Conservation (phyloP, 35 echinoderm and acorn worm genomes). For the Ophiothrix spiculata region DNA sequence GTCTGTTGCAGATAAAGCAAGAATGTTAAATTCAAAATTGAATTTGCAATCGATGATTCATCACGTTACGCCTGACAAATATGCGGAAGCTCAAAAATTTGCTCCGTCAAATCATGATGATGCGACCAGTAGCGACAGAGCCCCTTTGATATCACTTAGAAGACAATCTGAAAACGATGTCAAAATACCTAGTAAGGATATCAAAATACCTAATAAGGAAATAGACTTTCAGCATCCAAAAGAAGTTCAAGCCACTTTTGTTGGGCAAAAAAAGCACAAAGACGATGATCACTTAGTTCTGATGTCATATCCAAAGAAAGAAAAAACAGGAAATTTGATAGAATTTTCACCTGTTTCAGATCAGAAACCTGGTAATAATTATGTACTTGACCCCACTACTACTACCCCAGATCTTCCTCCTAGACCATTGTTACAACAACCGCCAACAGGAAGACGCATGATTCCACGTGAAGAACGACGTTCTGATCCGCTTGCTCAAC, state of each 20-base stretch:
- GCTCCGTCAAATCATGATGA: slow-evolving; percentile 34
- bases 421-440: slow-evolving; percentile 40
- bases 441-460: slow-evolving; percentile 4
- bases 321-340: neutral
- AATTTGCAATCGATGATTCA: neutral
- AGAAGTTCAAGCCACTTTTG: neutral
- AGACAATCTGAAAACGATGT: neutral
- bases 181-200: neutral
- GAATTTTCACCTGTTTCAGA: neutral
- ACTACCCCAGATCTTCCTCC: slow-evolving; percentile 53
- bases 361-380: neutral
- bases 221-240: neutral
- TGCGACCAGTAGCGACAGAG: slow-evolving; percentile 15
- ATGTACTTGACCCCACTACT: neutral
- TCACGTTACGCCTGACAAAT: neutral
- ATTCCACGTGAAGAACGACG: slow-evolving; percentile 36
- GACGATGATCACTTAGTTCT: slow-evolving; percentile 63
- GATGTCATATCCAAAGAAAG: slow-evolving; percentile 80
- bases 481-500: slow-evolving; percentile 46
- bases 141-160: slow-evolving; percentile 11
- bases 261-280: neutral
- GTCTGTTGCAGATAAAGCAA: neutral
- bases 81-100: slow-evolving; percentile 20
- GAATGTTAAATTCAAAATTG: neutral
- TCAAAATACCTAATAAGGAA: neutral